A percentile compares a stretch with the other conserved stretches of the same genome.
phyloP scores from a whole-genome alignment of 2,888 invertebrate genomes.

The Yponomeuta malinellus region DNA sequence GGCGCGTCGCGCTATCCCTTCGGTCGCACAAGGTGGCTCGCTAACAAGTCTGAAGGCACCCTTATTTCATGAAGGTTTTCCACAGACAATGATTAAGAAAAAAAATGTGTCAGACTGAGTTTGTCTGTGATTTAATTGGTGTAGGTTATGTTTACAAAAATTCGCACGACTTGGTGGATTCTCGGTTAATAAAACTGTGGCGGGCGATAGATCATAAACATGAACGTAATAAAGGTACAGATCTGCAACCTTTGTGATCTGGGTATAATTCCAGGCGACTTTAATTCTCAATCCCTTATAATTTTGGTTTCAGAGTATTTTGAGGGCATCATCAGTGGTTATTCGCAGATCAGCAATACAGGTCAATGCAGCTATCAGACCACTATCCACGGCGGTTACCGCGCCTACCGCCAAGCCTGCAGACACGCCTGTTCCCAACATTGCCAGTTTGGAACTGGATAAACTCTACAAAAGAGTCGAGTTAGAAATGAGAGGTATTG shows the following conservation, averaged over 20 bases:
- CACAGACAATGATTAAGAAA: too few species aligned
- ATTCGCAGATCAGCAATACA: conserved; percentile 13
- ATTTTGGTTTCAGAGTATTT: conserved; percentile 41
- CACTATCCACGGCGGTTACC: conserved; percentile 35
- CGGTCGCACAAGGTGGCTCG: too few species aligned
- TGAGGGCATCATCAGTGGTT: conserved; percentile 29
- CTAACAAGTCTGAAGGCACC: too few species aligned
- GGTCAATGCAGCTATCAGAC: conserved; percentile 28
- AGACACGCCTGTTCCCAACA: conserved; percentile 23
- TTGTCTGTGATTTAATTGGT: neutral
- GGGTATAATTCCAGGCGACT: too few species aligned
- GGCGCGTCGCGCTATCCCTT: too few species aligned
- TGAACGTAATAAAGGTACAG: conserved; percentile 19
- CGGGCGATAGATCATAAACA: neutral
- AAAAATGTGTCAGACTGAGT: neutral
- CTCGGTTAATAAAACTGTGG: too few species aligned
- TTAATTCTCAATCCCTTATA: neutral
- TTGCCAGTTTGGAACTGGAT: conserved; percentile 72
- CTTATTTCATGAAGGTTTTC: too few species aligned
- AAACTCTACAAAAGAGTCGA: conserved; percentile 89
- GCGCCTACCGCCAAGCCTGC: conserved; percentile 22
- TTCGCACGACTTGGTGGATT: neutral
- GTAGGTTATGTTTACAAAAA: conserved; percentile 1
- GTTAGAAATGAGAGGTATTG: conserved; percentile 91
- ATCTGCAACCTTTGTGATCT: neutral